Conservation (phyloP, 2,888 invertebrate species). For the Periphyllus acericola region DNA sequence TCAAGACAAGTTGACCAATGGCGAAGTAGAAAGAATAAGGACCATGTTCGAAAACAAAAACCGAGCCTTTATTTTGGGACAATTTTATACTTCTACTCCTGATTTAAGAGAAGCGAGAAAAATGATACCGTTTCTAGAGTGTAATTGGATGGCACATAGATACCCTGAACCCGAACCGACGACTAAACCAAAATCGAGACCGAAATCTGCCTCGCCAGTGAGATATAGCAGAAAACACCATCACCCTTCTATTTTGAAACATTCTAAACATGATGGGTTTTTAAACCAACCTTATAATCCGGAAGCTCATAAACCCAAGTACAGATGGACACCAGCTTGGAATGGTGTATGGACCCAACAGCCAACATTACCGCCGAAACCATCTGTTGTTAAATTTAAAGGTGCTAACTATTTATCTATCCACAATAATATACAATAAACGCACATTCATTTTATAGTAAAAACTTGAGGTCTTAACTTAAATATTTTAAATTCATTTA, state of each 20-base stretch:
- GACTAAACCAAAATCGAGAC: constrained; percentile 65
- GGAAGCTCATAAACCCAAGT: constrained; percentile 78
- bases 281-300: constrained; percentile 80
- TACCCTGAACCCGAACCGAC: constrained; percentile 78
- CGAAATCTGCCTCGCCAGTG: constrained; percentile 66
- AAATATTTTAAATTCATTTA: neutral
- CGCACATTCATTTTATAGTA: constrained; percentile 20
- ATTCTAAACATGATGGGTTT: constrained; percentile 67
- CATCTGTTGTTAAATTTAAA: constrained; percentile 79
- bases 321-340: constrained; percentile 79
- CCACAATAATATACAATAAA: constrained; percentile 6
- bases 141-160: constrained; percentile 83
- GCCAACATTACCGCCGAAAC: constrained; percentile 62
- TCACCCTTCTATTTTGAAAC: constrained; percentile 68
- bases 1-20: constrained; percentile 66
- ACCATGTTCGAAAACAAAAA: constrained; percentile 75
- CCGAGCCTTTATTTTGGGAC: constrained; percentile 76
- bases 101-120: constrained; percentile 81
- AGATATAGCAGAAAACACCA: constrained; percentile 67
- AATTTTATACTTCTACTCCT: constrained; percentile 84
- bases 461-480: neutral
- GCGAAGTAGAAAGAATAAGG: constrained; percentile 79
- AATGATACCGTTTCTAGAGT: constrained; percentile 81
- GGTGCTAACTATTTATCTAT: constrained; percentile 69
- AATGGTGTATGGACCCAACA: constrained; percentile 63